Evolutionary conservation across 2,797 vertebrate genomes (phyloP).

Genomic region (Malurus leucopterus): DNA sequence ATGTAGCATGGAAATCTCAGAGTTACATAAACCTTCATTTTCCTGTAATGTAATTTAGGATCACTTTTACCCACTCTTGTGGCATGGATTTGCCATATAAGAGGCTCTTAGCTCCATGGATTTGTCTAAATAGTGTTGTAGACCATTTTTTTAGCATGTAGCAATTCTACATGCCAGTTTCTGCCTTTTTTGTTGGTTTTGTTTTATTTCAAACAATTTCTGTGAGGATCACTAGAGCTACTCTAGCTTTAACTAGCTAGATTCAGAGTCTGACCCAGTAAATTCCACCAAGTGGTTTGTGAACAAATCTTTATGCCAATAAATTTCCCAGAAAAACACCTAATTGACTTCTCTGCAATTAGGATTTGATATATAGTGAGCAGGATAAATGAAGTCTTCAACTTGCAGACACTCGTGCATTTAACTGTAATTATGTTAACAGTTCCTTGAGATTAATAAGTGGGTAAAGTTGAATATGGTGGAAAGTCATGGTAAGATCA

Average conservation of each 20-base stretch:
- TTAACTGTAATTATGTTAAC: background rate
- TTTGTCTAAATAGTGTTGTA: background rate
- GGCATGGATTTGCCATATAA: background rate
- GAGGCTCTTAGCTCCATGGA: background rate
- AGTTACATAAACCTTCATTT: slow-evolving; percentile 41
- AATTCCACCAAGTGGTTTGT: background rate
- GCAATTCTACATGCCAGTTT: background rate
- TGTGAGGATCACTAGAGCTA: background rate
- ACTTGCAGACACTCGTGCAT: background rate
- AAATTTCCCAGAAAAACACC: background rate
- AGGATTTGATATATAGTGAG: background rate
- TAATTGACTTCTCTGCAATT: background rate
- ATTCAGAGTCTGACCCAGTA: background rate
- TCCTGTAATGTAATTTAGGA: background rate
- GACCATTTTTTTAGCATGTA: background rate
- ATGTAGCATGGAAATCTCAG: slow-evolving; percentile 19
- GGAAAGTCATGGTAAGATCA: background rate
- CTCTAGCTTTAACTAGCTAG: background rate
- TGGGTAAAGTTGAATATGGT: background rate
- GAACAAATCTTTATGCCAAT: background rate
- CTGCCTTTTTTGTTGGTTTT: background rate
- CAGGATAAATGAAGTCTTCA: background rate
- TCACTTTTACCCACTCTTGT: background rate
- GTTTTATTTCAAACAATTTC: background rate
- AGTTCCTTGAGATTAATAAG: background rate